Conservation (phyloP, 37 sponge, comb jelly and placozoan genomes). For the Amphimedon queenslandica region DNA sequence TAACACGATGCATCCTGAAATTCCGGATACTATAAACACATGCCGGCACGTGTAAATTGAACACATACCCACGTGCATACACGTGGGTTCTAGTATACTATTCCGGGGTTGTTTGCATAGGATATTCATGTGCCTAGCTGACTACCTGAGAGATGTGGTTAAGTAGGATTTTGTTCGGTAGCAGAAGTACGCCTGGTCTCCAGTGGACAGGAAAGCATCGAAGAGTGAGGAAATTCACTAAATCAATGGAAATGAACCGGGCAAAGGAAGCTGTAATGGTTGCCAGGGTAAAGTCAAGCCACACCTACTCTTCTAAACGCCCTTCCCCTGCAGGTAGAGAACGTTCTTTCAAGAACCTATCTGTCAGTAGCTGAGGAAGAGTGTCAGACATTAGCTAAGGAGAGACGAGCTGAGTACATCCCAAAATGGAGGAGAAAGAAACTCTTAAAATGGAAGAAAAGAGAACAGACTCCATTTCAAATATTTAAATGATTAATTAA, state of each 20-base stretch:
- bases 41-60: no score
- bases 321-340: constrained; percentile 24
- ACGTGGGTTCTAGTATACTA: neutral
- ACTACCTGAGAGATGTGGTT: constrained; percentile 55
- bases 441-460: constrained; percentile 28
- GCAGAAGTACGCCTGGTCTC: constrained; percentile 55
- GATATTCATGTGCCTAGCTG: no score
- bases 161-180: constrained; percentile 12
- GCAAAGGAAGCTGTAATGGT: neutral
- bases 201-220: constrained; percentile 77
- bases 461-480: constrained; percentile 8
- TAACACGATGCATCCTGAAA: no score
- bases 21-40: no score
- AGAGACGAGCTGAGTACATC: constrained; percentile 16
- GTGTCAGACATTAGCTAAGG: constrained; percentile 7
- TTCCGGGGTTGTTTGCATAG: no score
- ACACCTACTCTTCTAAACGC: neutral
- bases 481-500: neutral
- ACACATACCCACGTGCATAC: neutral
- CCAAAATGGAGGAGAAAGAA: constrained; percentile 5
- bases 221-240: constrained; percentile 49
- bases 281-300: constrained; percentile 1
- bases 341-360: constrained; percentile 39
- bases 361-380: constrained; percentile 48
- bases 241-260: constrained; percentile 12